Percentiles rank a stretch among this genome's conserved stretches.
Conservation (phyloP, 2,888 invertebrate species). For the Lasioglossum morio region DNA sequence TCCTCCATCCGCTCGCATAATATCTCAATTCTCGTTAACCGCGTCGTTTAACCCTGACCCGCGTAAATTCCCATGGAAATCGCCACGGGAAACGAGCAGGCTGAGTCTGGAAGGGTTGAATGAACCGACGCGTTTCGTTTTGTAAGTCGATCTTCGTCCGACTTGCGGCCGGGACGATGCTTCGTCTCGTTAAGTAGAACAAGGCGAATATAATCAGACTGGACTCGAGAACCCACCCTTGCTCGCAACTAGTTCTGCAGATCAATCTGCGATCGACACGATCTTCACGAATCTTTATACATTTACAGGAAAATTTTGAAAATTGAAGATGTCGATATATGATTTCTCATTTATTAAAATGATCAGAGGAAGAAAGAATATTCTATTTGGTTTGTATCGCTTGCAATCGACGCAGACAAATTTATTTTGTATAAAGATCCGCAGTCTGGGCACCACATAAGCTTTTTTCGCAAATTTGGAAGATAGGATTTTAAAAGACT, state of each 20-base stretch:
- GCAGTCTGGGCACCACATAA: too few species aligned
- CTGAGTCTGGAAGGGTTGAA: background rate
- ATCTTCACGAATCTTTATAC: too few species aligned
- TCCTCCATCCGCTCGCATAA: constrained; percentile 40
- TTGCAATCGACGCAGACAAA: too few species aligned
- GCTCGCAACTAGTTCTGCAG: background rate
- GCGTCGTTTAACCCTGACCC: constrained; percentile 31
- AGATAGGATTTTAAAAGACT: too few species aligned
- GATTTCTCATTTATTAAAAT: too few species aligned
- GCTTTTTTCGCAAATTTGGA: too few species aligned
- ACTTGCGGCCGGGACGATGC: background rate
- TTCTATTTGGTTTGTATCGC: too few species aligned
- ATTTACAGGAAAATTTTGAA: too few species aligned
- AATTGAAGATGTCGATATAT: too few species aligned
- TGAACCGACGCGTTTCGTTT: background rate
- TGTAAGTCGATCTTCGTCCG: background rate
- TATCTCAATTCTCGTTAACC: constrained; percentile 53
- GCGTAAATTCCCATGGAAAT: constrained; percentile 40
- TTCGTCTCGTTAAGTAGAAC: background rate
- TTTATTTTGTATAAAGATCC: too few species aligned
- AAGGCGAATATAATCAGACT: background rate
- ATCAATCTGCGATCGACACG: too few species aligned
- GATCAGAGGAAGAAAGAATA: too few species aligned
- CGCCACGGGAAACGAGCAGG: background rate
- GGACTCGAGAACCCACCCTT: background rate